Conservation (phyloP, 2,113 vertebrate species). For the Sakesphorus luctuosus region DNA sequence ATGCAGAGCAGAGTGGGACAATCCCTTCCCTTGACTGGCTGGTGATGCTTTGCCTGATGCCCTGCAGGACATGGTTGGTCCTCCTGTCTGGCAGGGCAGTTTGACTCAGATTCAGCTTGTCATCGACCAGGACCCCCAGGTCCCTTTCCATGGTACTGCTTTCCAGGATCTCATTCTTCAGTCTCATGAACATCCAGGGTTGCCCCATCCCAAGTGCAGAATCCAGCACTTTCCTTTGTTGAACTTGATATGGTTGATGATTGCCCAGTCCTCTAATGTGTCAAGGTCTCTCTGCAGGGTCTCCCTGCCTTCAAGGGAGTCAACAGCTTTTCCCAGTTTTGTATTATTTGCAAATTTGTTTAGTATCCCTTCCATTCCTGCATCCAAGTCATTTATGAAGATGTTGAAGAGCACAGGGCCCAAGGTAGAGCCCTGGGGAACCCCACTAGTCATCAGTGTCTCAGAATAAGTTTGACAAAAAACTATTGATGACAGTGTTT, state of each 20-base stretch:
- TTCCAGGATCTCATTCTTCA: background rate
- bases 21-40: background rate
- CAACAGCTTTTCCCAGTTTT: background rate
- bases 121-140: background rate
- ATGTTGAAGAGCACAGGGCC: background rate
- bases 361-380: background rate
- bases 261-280: background rate
- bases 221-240: background rate
- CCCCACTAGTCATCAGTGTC: background rate
- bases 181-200: background rate
- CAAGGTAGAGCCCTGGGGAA: background rate
- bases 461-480: background rate
- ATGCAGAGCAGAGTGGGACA: background rate
- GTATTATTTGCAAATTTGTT: background rate
- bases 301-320: background rate
- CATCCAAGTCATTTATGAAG: background rate
- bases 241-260: background rate
- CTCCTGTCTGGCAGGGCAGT: background rate
- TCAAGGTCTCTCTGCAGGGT: background rate
- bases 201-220: background rate
- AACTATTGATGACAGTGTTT: background rate
- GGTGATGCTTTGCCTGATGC: background rate
- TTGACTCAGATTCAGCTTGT: background rate
- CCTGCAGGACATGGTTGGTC: background rate
- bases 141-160: background rate